Base-by-base conservation (phyloP, 2,888 invertebrate species). In the Drosophila multiciliata region DNA sequence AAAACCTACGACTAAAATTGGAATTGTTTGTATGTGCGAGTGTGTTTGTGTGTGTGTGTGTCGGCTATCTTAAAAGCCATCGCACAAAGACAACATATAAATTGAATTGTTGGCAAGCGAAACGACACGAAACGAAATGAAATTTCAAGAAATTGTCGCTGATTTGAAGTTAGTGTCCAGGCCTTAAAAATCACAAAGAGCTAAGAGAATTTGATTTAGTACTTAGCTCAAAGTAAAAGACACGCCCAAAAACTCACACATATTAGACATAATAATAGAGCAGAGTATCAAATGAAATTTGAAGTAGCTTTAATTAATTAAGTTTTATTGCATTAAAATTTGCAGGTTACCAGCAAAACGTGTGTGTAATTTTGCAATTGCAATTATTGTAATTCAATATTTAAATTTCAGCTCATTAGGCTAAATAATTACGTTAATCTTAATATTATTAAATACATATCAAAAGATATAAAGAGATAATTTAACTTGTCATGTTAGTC, bases 81-180 rank as follows among this genome's bases (percentile, higher is more conserved):
- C 55, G 84, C 87, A 82, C 84, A 89, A 84, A 89, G 84, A 89
- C 84, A 84, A 84, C 84, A 84, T 83, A 87, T 87, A 84, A 89
- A 85, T 87, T 89, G 80, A 89, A 89, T 82, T 87, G 85, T 82
- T 80, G 80, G 80, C 82, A 87, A 80, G 73, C 80, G 80, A 74
- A 82, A 85, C 82, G 79, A 83, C 89, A 88, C 75, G 79, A 83
- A 72, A 76, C 79, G 73, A 89, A 87, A 89, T 81, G 71, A 81
- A 83, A 83, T 83, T 82, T 87, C 73, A 68, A 73, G 79, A 76
- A 83, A 80, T 75, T 77, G 71, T 71, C 66, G 76, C 61, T 81
- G 80, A 80, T 78, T 81, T 72, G 62, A 78, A 78, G 82, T 82
- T 78, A 78, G 62, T 75, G 61, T 55, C 35, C n/a, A n/a, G 52